Conservation (phyloP, 2,797 vertebrate species). For the Ctenochaetus hawaiiensis region DNA sequence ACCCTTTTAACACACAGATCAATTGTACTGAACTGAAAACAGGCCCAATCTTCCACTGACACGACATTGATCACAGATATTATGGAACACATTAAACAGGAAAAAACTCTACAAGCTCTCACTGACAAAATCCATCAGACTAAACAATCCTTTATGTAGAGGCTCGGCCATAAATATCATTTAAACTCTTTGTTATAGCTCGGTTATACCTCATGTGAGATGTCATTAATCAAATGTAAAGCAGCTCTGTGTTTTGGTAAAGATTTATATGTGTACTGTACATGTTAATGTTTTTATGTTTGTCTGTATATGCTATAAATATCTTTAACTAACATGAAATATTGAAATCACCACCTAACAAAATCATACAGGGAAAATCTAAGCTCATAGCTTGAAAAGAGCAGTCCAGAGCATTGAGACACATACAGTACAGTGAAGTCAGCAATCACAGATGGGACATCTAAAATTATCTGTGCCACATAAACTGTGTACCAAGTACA, state of each 20-base stretch:
- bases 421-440: conserved; percentile 37
- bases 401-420: conserved; percentile 27
- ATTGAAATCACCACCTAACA: conserved; percentile 40
- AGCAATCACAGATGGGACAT: conserved; percentile 41
- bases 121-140: neutral
- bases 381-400: conserved; percentile 42
- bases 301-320: neutral
- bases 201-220: neutral
- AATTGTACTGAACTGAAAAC: too few relatives aligned
- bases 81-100: too few relatives aligned
- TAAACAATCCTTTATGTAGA: neutral
- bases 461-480: conserved; percentile 54
- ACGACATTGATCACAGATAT: too few relatives aligned
- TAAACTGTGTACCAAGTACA: conserved; percentile 17
- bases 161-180: neutral
- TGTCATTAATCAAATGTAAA: neutral
- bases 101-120: neutral
- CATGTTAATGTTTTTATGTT: too few relatives aligned
- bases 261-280: too few relatives aligned
- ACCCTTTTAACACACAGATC: too few relatives aligned
- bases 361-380: conserved; percentile 29
- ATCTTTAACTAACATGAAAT: neutral
- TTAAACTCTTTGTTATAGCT: neutral
- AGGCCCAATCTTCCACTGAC: too few relatives aligned
- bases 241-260: neutral